These are phyloP conservation scores for Tachysurus vachellii DNA, from an alignment of 2,113 vertebrate genomes.

Conservation along the genomic window DNA sequence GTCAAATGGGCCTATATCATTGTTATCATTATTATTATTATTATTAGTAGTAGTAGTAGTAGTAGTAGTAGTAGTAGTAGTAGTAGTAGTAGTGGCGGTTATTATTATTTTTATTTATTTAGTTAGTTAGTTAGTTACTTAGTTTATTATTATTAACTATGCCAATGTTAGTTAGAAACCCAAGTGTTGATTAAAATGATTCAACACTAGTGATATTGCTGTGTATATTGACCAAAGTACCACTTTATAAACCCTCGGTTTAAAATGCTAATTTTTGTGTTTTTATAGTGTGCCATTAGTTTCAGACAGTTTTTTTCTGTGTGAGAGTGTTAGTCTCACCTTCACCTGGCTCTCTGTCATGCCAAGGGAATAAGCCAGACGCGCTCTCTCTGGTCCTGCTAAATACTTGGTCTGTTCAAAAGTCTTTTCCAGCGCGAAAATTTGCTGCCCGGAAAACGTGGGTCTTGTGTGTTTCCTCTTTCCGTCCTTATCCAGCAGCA, in stretches of 20 bases:
- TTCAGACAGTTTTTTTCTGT: too few species aligned
- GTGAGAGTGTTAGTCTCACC: slow-evolving; percentile 71
- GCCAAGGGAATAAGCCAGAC: slow-evolving; percentile 92
- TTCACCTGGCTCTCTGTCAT: slow-evolving; percentile 99
- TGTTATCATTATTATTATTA: neutral
- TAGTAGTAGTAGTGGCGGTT: too few species aligned
- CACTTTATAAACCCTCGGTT: neutral
- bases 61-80: too few species aligned
- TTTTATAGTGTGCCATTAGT: neutral
- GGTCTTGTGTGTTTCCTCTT: slow-evolving; percentile 96
- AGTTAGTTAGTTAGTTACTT: too few species aligned
- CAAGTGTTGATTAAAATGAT: neutral
- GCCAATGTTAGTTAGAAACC: neutral
- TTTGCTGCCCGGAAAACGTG: slow-evolving; percentile 97
- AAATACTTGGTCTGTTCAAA: slow-evolving; percentile 98
- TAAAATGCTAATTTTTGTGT: neutral
- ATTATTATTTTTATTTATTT: neutral
- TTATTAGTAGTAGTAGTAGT: neutral
- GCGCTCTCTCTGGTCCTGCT: slow-evolving; percentile 90
- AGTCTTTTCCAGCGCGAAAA: slow-evolving; percentile 97
- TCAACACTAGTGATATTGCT: neutral
- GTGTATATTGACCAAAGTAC: neutral
- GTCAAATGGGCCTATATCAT: neutral
- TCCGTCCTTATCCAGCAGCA: slow-evolving; percentile 94
- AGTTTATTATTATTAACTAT: neutral